Evolutionary conservation across 2,113 vertebrate genomes (phyloP), one percentile per base, ranked within the genome.

Genomic region (Megaptera novaeangliae): DNA sequence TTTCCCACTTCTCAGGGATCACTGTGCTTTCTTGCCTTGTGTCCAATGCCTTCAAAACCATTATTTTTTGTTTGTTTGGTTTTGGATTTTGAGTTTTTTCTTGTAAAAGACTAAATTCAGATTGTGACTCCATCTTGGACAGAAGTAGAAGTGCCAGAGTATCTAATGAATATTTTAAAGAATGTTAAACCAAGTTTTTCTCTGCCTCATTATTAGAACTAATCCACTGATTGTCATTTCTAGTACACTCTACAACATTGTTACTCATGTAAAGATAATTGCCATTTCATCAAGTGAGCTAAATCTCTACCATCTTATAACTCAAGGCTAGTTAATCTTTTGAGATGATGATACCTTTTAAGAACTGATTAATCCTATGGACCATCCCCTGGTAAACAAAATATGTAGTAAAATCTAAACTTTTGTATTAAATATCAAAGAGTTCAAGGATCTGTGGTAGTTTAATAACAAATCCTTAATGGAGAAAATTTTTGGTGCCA

Each of bases 81-180:
- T 3, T 77, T 74, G 63, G 11, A 34, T 52, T 52, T 57, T 25
- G 4, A 14, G 14, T 41, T 92, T 77, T 74, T 81, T 41, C 52
- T 72, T 8, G 27, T 87, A 41, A 66, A 55, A 80, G 34, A 94
- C 94, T 93, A 59, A 66, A 88, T 69, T 78, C 23, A 81, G 41
- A 61, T 11, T 21, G 8, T 44, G 25, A 92, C 21, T 57, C 85
- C 6, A 81, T 86, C 59, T 92, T 81, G 83, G 27, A 87, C 13
- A n/a, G 6, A 86, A 68, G 31, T 41, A 59, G n/a, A 83, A 78
- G 34, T 36, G 8, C 7, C 55, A 83, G 66, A 91, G 46, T 63
- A 83, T 39, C 34, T 74, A 86, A 91, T 81, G 69, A 78, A 57
- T 34, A 85, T 89, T 97, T 96, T 86, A 71, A 90, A 77, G 29